Evolutionary conservation across 2,113 vertebrate genomes (phyloP), one percentile per base, ranked within the genome.

Genomic region (Cettia cetti): DNA sequence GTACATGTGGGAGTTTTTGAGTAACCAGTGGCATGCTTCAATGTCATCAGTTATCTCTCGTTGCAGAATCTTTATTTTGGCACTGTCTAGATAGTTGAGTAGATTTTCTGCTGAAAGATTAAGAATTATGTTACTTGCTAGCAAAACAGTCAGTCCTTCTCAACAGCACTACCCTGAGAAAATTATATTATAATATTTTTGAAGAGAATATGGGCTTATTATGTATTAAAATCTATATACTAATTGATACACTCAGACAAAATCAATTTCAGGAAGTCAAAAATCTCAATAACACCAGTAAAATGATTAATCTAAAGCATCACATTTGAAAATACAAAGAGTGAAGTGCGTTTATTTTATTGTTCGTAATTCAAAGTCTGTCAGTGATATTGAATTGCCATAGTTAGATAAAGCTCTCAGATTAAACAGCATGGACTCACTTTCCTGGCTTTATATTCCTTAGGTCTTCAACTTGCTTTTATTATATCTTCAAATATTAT

Each of bases 21-120:
- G 20, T 53, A 83, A 37, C 19, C n/a, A 82, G 39, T 15, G 26
- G 8, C 26, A 11, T 42, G 17, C 7, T 82, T 75, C 30, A 75
- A 19, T 37, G 23, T 33, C 50, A 35, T 45, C 0, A 0, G 61
- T 82, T 66, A 22, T 65, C 53, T 65, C 18, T 83, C 11, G 0
- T 22, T 88, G 42, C 33, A 49, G 21, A 76, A 76, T 70, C 50
- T 64, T 84, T 75, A 50, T 71, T 87, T 87, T 71, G 35, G n/a
- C 49, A 71, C 37, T 71, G 23, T 71, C 47, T 44, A 63, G 45
- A n/a, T 7, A 47, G 35, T 4, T n/a, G 23, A 87, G 40, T 52
- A 28, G 39, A 68, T 63, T 81, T 86, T 75, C 69, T 89, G n/a
- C 33, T 54, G 9, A 50, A 81, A 84, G 37, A 13, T 47, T 77